These are phyloP conservation scores for Polymixis lichenea DNA, from an alignment of 2,888 invertebrate genomes.

Conservation along the genomic window DNA sequence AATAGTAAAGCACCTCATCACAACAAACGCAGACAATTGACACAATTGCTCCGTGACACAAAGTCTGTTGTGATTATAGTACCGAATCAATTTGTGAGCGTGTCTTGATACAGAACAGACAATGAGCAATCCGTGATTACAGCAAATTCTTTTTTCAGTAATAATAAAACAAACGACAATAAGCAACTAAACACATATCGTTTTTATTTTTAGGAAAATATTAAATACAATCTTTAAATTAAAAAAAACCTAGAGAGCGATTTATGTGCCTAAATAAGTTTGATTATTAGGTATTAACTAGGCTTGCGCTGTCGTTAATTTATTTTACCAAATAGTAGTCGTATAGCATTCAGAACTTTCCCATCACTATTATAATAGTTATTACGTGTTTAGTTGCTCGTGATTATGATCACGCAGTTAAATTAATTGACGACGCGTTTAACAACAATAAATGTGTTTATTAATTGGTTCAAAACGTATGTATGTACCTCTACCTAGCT, in stretches of 20 bases:
- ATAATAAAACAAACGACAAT: neutral
- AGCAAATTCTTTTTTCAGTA: neutral
- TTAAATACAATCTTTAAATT: neutral
- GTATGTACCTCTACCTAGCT: neutral
- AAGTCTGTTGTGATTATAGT: slow-evolving; percentile 47
- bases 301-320: neutral
- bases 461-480: slow-evolving; percentile 22
- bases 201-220: neutral
- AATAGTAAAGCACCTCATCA: slow-evolving; percentile 12
- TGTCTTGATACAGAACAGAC: slow-evolving; percentile 26
- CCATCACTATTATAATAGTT: slow-evolving; percentile 19
- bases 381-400: slow-evolving; percentile 34
- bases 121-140: neutral
- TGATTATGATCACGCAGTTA: slow-evolving; percentile 36
- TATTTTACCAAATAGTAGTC: neutral
- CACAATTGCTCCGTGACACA: slow-evolving; percentile 35
- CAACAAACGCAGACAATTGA: slow-evolving; percentile 43
- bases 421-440: slow-evolving; percentile 35
- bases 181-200: neutral
- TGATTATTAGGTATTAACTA: neutral
- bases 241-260: neutral
- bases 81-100: slow-evolving; percentile 41
- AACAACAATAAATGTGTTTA: slow-evolving; percentile 21
- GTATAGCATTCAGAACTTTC: neutral
- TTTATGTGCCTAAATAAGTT: neutral